phyloP scores from a whole-genome alignment of 1,140 invertebrate genomes.

The Apis cerana region DNA sequence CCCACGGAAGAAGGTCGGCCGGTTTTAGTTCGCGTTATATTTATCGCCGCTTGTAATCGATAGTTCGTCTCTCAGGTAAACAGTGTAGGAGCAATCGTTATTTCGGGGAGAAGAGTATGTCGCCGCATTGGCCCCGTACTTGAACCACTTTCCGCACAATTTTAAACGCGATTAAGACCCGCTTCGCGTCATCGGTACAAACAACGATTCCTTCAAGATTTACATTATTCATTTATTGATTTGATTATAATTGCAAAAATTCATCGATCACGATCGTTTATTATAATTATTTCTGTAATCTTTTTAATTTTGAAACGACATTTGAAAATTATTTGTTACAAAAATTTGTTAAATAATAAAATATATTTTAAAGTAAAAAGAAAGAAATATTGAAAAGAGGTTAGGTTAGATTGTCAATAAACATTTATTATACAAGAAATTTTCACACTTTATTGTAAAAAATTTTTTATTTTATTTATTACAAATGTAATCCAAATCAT shows the following conservation, averaged over 20 bases:
- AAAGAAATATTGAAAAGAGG: too few species aligned
- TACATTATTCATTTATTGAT: too few species aligned
- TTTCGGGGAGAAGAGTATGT: slow-evolving; percentile 30
- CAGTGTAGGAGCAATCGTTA: slow-evolving; percentile 52
- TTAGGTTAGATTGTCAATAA: too few species aligned
- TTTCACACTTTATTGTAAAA: too few species aligned
- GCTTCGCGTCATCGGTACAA: slow-evolving; percentile 9
- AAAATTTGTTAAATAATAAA: too few species aligned
- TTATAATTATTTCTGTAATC: too few species aligned
- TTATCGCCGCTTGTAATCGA: slow-evolving; percentile 56
- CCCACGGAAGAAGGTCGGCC: slow-evolving; percentile 11
- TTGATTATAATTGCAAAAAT: neutral
- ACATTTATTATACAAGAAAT: too few species aligned
- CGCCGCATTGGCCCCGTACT: slow-evolving; percentile 30
- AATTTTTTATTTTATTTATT: too few species aligned
- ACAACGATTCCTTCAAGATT: neutral
- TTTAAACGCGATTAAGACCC: slow-evolving; percentile 19
- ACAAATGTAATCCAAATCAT: too few species aligned
- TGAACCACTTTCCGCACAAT: slow-evolving; percentile 35
- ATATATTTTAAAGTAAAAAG: too few species aligned
- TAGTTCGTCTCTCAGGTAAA: slow-evolving; percentile 45
- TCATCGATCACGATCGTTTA: neutral
- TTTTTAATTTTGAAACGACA: too few species aligned
- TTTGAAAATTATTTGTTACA: too few species aligned
- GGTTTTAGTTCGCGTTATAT: slow-evolving; percentile 56